A percentile compares a stretch with the other conserved stretches of the same genome.
These are phyloP conservation scores for Hydrotaea diabolus DNA, from an alignment of 2,888 invertebrate species.

Conservation along the genomic window DNA sequence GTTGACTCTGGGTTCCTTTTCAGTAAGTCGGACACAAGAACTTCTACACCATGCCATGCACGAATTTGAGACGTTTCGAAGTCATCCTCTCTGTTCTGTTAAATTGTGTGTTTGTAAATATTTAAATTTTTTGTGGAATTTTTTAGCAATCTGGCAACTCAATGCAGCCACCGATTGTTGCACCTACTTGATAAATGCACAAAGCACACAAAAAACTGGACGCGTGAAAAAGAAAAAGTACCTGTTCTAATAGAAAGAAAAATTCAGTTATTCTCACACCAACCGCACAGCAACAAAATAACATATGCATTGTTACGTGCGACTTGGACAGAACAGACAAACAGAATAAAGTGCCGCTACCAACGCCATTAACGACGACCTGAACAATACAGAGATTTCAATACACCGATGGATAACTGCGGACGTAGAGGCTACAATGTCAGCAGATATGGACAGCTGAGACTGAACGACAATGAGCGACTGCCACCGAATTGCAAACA, in stretches of 20 bases:
- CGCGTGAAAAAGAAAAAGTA: slow-evolving; percentile 68
- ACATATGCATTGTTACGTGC: slow-evolving; percentile 8
- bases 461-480: slow-evolving; percentile 37
- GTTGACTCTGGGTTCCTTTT: too few relatives aligned
- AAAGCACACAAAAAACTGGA: slow-evolving; percentile 28
- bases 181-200: slow-evolving; percentile 29
- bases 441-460: slow-evolving; percentile 60
- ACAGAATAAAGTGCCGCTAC: slow-evolving; percentile 58
- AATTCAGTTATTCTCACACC: slow-evolving; percentile 66
- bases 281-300: slow-evolving; percentile 2
- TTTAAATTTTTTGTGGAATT: too few relatives aligned
- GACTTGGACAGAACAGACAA: background rate
- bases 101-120: too few relatives aligned
- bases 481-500: slow-evolving; percentile 13
- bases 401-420: slow-evolving; percentile 9
- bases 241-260: slow-evolving; percentile 64
- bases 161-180: slow-evolving; percentile 6
- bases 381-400: slow-evolving; percentile 12
- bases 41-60: too few relatives aligned
- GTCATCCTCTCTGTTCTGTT: too few relatives aligned
- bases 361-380: slow-evolving; percentile 44
- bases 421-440: slow-evolving; percentile 56
- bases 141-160: slow-evolving; percentile 38
- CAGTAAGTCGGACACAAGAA: too few relatives aligned
- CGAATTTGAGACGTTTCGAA: too few relatives aligned